Base-by-base conservation (phyloP, 1,140 invertebrate genomes). In the Aleiodes sp. region DNA sequence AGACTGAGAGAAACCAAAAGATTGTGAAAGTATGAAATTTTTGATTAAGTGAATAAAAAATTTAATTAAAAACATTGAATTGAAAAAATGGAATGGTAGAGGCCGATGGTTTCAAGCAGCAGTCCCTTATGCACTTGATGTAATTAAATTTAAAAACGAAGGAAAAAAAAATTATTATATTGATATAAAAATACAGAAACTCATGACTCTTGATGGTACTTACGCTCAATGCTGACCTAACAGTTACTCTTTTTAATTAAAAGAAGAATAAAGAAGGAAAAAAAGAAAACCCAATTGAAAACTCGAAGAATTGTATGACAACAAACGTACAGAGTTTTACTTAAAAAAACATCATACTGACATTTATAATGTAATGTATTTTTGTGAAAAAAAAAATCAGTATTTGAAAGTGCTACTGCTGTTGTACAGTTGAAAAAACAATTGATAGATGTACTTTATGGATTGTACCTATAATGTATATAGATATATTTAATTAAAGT, bases 401-500 rank as follows among this genome's bases (percentile, higher is more conserved):
- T 65, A 65, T 65, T 65, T 65, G 16, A 65, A 68, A 65, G 56
- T 68, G 43, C 46, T 78, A 75, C 80, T 80, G 75, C 79, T 78
- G 75, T 77, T 83, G 81, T 83, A 84, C 80, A 83, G 80, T 83
- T 78, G 12, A 26, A 43, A 26, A 71, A 57, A 76, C 77, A 81
- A 65, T 64, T 70, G 75, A 76, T 83, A 59, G 78, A 80, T 83
- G 77, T 82, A 82, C 56, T 59, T 78, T 82, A 84, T 79, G 78
- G 80, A 59, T 59, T 84, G 83, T 85, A 85, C 76, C 78, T 84
- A 85, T 81, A 84, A 83, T 84, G 82, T 83, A 86, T 80, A 86
- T 81, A 84, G 76, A 83, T 84, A 83, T 83, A 83, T 84, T 83
- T 84, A 80, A 84, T 83, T 84, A 83, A 84, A 84, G 75, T 82